Evolutionary conservation across 1,140 invertebrate species (phyloP).

Genomic region (Zaprionus nigranus): DNA sequence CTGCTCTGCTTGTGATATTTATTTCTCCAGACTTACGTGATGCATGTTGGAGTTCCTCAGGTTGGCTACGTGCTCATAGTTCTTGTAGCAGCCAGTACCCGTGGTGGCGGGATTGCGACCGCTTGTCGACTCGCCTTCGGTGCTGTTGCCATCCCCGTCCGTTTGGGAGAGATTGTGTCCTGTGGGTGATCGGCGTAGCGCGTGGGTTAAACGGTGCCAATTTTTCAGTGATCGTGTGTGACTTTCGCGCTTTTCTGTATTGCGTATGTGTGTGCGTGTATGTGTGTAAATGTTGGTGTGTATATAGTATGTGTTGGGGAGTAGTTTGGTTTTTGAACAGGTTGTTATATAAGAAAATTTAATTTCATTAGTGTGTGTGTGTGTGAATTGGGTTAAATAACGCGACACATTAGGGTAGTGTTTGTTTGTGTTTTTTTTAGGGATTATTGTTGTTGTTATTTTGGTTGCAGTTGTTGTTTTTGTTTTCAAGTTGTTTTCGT

Average conservation of each 20-base stretch:
- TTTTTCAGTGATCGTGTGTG: constrained; percentile 84
- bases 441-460: constrained; percentile 32
- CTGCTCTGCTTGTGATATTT: neutral
- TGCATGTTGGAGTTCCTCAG: constrained; percentile 87
- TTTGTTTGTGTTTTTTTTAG: constrained; percentile 24
- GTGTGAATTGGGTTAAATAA: constrained; percentile 28
- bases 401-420: constrained; percentile 42
- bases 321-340: constrained; percentile 6
- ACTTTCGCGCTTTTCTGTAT: constrained; percentile 84
- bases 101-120: constrained; percentile 89
- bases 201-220: constrained; percentile 85
- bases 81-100: constrained; percentile 92
- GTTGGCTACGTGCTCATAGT: constrained; percentile 91
- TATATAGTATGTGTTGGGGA: constrained; percentile 30
- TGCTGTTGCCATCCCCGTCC: constrained; percentile 94
- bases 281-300: constrained; percentile 28
- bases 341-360: constrained; percentile 21
- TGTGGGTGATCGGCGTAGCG: constrained; percentile 86
- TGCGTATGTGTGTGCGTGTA: constrained; percentile 44
- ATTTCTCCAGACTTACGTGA: constrained; percentile 84
- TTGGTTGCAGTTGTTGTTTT: constrained; percentile 35
- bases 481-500: constrained; percentile 26
- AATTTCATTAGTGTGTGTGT: constrained; percentile 29
- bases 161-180: constrained; percentile 96
- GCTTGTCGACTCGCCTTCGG: constrained; percentile 91